Percentiles rank a stretch among this genome's conserved stretches.
Evolutionary conservation across 1,140 invertebrate species (phyloP).

Genomic region (Drosophila lowei): DNA sequence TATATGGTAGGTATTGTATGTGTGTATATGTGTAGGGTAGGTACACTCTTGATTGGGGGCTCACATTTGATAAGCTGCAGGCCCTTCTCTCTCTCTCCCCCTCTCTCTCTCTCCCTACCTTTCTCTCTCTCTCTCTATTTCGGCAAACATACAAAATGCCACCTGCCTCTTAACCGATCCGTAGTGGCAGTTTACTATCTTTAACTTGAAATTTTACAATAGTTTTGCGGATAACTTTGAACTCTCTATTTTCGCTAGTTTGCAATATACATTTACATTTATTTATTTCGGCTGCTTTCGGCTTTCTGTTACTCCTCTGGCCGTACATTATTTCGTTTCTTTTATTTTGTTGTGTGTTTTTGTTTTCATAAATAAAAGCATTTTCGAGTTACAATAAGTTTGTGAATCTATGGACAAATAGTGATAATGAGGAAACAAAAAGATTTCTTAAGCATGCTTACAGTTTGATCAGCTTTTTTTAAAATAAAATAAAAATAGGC

Average conservation of each 20-base stretch:
- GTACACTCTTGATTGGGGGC: conserved; percentile 62
- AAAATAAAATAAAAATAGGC: conserved; percentile 38
- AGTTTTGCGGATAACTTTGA: conserved; percentile 27
- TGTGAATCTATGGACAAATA: conserved; percentile 39
- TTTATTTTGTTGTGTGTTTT: background rate
- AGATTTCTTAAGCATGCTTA: conserved; percentile 29
- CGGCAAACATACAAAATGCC: conserved; percentile 22
- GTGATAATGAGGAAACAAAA: conserved; percentile 26
- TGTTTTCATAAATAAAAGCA: conserved; percentile 40
- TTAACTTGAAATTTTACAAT: conserved; percentile 12
- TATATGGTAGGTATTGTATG: conserved; percentile 50
- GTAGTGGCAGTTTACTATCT: conserved; percentile 43
- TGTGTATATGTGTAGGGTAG: conserved; percentile 60
- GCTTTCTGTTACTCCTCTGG: conserved; percentile 19
- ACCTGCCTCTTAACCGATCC: conserved; percentile 16
- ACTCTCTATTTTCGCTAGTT: conserved; percentile 24
- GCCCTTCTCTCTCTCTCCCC: conserved; percentile 16
- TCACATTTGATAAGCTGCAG: conserved; percentile 62
- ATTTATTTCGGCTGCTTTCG: conserved; percentile 16
- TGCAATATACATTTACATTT: conserved; percentile 28
- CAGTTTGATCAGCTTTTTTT: conserved; percentile 33
- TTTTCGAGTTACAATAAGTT: conserved; percentile 37
- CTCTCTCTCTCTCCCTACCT: conserved; percentile 4
- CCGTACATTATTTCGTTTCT: conserved; percentile 42
- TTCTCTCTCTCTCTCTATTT: background rate